Evolutionary conservation across 1,140 invertebrate genomes (phyloP), one percentile per base, ranked within the genome.

Genomic region (Lethocerus indicus): DNA sequence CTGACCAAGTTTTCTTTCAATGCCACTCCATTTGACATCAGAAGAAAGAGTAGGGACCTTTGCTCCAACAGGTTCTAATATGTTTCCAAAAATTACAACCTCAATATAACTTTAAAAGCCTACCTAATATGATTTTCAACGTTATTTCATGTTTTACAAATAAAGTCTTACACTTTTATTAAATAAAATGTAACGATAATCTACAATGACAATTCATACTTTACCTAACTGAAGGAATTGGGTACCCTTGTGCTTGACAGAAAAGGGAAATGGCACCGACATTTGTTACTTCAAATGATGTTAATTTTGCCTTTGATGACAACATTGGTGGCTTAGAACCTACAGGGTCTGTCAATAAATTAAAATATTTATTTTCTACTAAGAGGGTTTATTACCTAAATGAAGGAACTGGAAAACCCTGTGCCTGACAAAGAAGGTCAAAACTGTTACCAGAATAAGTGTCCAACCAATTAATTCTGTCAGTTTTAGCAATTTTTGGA

Each of bases 241-340:
- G 77, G 59, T 73, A 77, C 29, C 72, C 75, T 55, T 76, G 73
- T 23, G 39, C 64, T 61, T 39, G 60, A 41, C 51, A 53, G 16
- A 79, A 66, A 44, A 81, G 63, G 28, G 48, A 39, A 49, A 58
- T 51, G n/a, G 37, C 43, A 35, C 47, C 39, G 3, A 40, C 43
- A 47, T 70, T 71, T n/a, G 18, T 29, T 1, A 23, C 24, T 16
- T 50, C 48, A 42, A 50, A 29, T 1, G 35, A 21, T 55, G 59
- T 58, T 52, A 49, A 46, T 45, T 56, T 56, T 20, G 45, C 28
- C 54, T 76, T 71, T 48, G 73, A 74, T 32, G 76, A 66, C 57
- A 83, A 76, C 47, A 75, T 73, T 12, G 79, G 79, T 37, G 75
- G 72, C 68, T 78, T 80, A 55, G 78, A 74, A 55, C 78, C 75